Conservation (phyloP, 2,797 vertebrate species). For the Acanthiza pusilla region DNA sequence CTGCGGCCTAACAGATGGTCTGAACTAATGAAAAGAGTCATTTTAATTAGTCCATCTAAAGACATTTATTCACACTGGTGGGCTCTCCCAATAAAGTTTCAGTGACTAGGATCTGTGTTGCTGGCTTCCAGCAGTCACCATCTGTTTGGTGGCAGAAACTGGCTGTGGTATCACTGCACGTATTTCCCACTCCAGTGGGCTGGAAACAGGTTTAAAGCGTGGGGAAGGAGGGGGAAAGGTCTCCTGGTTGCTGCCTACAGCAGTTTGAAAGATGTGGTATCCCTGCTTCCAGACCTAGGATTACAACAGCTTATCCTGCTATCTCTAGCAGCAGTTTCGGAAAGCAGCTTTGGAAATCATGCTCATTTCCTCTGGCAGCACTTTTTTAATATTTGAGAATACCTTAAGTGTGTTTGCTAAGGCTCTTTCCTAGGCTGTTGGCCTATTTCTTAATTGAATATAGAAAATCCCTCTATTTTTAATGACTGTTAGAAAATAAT, state of each 20-base stretch:
- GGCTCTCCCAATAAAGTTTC: constrained; percentile 80
- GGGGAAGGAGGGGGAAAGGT: constrained; percentile 9
- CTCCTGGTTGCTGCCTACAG: constrained; percentile 36
- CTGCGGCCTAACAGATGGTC: constrained; percentile 85
- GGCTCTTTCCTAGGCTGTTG: not conserved
- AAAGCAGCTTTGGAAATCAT: constrained; percentile 47
- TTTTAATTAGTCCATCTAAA: constrained; percentile 89
- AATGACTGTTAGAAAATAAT: constrained; percentile 12
- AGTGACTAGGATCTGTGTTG: constrained; percentile 73
- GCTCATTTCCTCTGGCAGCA: constrained; percentile 32
- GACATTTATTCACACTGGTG: constrained; percentile 81
- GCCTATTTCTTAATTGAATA: constrained; percentile 44
- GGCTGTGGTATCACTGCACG: constrained; percentile 61
- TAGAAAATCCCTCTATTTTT: constrained; percentile 1
- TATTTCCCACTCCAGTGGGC: constrained; percentile 79
- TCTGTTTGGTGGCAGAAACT: constrained; percentile 83
- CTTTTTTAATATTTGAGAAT: constrained; percentile 44
- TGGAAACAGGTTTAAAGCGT: constrained; percentile 71
- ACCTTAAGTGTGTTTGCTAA: constrained; percentile 24
- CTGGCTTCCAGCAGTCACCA: constrained; percentile 85
- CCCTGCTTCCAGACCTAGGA: constrained; percentile 51
- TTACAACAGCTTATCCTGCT: constrained; percentile 60
- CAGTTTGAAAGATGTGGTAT: constrained; percentile 47
- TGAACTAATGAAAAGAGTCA: constrained; percentile 81
- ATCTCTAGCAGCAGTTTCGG: constrained; percentile 33